Base-by-base conservation (phyloP, 2,888 invertebrate genomes). In the Tridacna gigas region DNA sequence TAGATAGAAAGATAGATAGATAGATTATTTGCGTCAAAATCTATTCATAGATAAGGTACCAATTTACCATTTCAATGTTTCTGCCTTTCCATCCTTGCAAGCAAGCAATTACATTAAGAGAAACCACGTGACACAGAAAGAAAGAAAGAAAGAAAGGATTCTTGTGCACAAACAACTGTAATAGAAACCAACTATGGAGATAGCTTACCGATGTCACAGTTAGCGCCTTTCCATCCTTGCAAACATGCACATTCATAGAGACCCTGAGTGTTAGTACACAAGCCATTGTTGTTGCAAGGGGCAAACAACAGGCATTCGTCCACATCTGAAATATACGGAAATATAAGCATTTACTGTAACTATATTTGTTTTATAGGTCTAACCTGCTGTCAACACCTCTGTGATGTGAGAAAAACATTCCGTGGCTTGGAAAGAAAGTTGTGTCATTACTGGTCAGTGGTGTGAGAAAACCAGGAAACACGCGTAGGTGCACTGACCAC, bases 211-310 rank as follows among this genome's bases (percentile, higher is more conserved):
- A 51, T 13, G 25, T 71, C 51, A 51, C 48, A 25, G 26, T 71
- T 22, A 2, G 5, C 11, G 48, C 48, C n/a, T 25, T 47, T 69
- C 69, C 48, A 69, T 2, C 48, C 66, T 18, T 26, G 25, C 28
- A 66, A 26, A 66, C 66, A 66, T 18, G 66, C 66, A 66, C 69
- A 69, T 22, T 69, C 69, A 47, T 69, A 69, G 11, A 69, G 69
- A 45, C 69, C 69, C 11, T 45, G n/a, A 7, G 47, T 69, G 69
- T 69, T 69, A 18, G 69, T 69, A 69, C 69, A 69, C 47, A 69
- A 47, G 13, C 89, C 88, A 15, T 88, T 86, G 61, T 88, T 83
- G 51, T 82, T 65, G 78, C 89, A 89, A 0, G 89, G 88, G 22
- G 84, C 81, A 63, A 79, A 82, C 47, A 84, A 20, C 22, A 73